These are phyloP conservation scores for Neosilurus hyrtlii DNA, from an alignment of 2,797 vertebrate species.

Conservation along the genomic window DNA sequence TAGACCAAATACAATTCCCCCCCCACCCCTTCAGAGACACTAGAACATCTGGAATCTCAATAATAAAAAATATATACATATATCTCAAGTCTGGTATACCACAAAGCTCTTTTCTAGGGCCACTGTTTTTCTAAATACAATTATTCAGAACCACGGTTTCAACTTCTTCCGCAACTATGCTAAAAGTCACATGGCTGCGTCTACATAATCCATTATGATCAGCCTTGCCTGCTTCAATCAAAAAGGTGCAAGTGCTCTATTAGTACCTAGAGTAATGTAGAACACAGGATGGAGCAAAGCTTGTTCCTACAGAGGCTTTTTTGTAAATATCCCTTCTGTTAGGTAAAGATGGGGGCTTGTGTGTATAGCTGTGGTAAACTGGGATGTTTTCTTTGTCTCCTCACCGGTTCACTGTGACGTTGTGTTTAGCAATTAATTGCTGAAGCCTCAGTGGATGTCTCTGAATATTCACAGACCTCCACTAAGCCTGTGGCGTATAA, in stretches of 20 bases:
- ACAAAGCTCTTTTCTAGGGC: background rate
- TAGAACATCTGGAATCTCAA: background rate
- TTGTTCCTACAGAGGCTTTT: background rate
- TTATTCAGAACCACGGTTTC: background rate
- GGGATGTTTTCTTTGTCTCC: too few relatives aligned
- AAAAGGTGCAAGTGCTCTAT: background rate
- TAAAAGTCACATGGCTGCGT: background rate
- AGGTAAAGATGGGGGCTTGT: too few relatives aligned
- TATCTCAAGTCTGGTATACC: too few relatives aligned
- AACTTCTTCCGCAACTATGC: background rate
- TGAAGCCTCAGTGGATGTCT: too few relatives aligned
- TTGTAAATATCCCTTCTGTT: background rate
- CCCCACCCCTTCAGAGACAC: background rate
- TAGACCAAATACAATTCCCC: background rate
- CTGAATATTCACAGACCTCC: too few relatives aligned
- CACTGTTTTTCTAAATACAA: background rate
- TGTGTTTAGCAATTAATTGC: too few relatives aligned
- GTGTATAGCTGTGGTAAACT: background rate
- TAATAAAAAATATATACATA: too few relatives aligned
- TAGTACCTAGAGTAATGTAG: background rate
- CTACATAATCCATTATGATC: background rate
- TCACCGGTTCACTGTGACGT: too few relatives aligned
- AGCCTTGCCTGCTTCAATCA: background rate
- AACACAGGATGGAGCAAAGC: background rate
- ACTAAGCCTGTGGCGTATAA: too few relatives aligned